Evolutionary conservation across 2,797 vertebrate species (phyloP).

Genomic region (Manis pentadactyla): DNA sequence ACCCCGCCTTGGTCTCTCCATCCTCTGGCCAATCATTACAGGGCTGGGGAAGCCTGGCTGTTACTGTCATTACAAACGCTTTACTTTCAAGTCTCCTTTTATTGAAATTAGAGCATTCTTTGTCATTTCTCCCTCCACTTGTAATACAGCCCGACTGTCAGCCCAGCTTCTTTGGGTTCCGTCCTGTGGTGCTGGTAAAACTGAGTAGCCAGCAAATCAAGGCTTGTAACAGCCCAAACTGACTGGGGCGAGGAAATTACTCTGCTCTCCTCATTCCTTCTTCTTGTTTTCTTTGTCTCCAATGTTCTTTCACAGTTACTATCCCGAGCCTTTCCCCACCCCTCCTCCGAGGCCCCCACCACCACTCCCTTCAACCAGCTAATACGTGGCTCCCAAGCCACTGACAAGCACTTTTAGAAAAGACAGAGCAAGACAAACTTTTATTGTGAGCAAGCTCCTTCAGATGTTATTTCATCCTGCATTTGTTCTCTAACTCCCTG

Average conservation of each 20-base stretch:
- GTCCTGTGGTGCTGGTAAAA: conserved; percentile 72
- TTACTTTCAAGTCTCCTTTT: conserved; percentile 76
- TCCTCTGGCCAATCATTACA: conserved; percentile 75
- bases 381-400: conserved; percentile 60
- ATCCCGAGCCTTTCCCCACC: conserved; percentile 3
- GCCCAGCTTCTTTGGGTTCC: conserved; percentile 62
- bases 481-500: conserved; percentile 72
- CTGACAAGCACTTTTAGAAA: conserved; percentile 34
- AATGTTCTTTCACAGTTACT: conserved; percentile 65
- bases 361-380: conserved; percentile 52
- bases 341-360: fast-evolving
- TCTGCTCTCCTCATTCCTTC: background rate
- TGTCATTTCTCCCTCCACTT: conserved; percentile 65
- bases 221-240: conserved; percentile 54
- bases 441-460: conserved; percentile 75
- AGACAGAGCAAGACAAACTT: conserved; percentile 68
- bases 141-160: conserved; percentile 65
- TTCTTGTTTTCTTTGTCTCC: conserved; percentile 61
- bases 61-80: conserved; percentile 82
- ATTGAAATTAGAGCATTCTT: conserved; percentile 82
- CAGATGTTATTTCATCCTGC: conserved; percentile 77
- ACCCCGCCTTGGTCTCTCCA: conserved; percentile 75
- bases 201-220: conserved; percentile 75
- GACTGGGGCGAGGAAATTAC: conserved; percentile 64
- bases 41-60: conserved; percentile 79